Evolutionary conservation across 2,113 vertebrate species (phyloP), one percentile per base, ranked within the genome.

Genomic region (Scytalopus superciliaris): DNA sequence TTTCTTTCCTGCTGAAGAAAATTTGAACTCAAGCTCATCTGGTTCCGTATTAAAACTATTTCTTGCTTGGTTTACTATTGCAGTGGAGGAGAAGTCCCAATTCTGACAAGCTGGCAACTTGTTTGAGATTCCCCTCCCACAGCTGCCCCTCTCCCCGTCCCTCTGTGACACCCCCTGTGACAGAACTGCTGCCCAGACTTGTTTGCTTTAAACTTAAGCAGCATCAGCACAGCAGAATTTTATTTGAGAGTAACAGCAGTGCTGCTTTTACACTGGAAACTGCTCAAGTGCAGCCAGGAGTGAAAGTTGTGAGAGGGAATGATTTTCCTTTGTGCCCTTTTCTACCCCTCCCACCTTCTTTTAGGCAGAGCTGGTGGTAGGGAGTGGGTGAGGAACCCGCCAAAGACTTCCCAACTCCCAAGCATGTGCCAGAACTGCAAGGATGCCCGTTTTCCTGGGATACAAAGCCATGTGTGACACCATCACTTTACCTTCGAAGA

Each of bases 401-500:
- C 7, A 7, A 72, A 80, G 23, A 47, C 40, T 57, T 89, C 33
- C 25, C 17, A 69, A 5, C 27, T 52, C 15, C 44, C 55, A 42
- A 2, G 2, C 19, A 13, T 0, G 3, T 59, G 19, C 31, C 60
- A 37, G 12, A 90, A 37, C 22, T 44, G 30, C 18, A 60, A 74
- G 40, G 37, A 13, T n/a, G 40, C 45, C 33, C 10, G n/a, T 30
- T 7, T 77, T 19, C n/a, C 52, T 72, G 6, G 19, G 74, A n/a
- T 8, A 50, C 44, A 37, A 56, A 30, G 31, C 12, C 15, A 30
- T 23, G 44, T 49, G 11, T 25, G 47, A 47, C 23, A 17, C 22
- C 35, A 55, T n/a, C 45, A 33, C 33, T 68, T 96, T 98, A 99
- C 99, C 99, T 99, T 99, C 99, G 91, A 99, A 99, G 22, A 99